These are phyloP conservation scores for Leptatherina wallacei DNA, from an alignment of 2,797 vertebrate species.

Conservation along the genomic window DNA sequence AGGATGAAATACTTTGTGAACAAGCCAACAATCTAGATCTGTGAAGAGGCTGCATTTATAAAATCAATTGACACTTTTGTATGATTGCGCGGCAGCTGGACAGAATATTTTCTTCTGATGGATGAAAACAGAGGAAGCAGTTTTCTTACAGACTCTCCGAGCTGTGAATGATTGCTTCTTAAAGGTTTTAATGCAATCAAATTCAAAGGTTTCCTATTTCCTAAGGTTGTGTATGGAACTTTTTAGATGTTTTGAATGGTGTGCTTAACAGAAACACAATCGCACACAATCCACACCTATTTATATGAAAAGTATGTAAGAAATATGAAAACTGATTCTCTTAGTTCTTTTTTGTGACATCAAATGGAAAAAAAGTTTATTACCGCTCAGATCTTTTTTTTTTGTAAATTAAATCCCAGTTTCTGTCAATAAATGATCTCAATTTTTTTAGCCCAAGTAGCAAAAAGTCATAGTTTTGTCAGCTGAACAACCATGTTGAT, in stretches of 20 bases:
- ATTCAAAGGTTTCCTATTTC: neutral
- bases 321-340: neutral
- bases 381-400: no score
- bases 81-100: neutral
- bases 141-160: neutral
- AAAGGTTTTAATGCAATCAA: neutral
- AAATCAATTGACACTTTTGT: neutral
- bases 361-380: neutral
- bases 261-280: neutral
- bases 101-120: neutral
- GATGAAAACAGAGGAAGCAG: neutral
- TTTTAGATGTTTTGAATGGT: neutral
- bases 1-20: neutral
- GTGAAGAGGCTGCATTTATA: constrained; percentile 1
- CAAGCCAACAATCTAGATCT: neutral
- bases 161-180: neutral
- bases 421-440: no score
- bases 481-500: neutral
- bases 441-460: neutral
- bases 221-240: neutral
- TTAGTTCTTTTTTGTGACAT: neutral
- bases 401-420: no score
- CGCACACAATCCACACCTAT: no score
- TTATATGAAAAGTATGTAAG: no score
- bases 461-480: neutral